These are phyloP conservation scores for Cherax destructor DNA, from an alignment of 1,140 invertebrate species.

Conservation along the genomic window DNA sequence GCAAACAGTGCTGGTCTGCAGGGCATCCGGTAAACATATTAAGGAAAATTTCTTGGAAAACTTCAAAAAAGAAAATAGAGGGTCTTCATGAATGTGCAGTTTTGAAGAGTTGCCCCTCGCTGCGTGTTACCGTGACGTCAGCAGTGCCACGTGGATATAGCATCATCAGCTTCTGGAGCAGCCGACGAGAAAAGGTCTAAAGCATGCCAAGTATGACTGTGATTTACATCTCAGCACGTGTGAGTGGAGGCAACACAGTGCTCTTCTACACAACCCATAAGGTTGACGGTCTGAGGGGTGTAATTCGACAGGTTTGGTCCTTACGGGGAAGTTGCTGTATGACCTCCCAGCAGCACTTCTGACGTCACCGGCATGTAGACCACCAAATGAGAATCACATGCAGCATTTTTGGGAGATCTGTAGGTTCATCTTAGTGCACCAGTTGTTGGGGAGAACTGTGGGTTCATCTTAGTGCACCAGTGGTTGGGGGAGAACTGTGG, in stretches of 20 bases:
- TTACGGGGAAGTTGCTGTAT: neutral
- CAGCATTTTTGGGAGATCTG: constrained; percentile 33
- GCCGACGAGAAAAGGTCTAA: neutral
- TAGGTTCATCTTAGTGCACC: neutral
- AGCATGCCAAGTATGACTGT: constrained; percentile 38
- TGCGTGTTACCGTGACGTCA: constrained; percentile 9
- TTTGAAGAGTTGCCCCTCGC: too few species aligned
- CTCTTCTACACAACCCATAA: neutral
- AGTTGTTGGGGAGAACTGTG: neutral
- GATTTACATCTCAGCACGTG: constrained; percentile 37
- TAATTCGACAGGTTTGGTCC: neutral
- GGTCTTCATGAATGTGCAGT: too few species aligned
- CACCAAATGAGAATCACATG: constrained; percentile 44
- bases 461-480: neutral
- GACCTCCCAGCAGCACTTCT: neutral
- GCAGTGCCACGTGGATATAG: constrained; percentile 20
- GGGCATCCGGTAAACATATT: neutral
- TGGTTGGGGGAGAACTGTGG: neutral
- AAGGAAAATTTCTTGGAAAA: neutral
- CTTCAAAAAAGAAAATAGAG: neutral
- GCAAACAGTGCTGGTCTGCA: too few species aligned
- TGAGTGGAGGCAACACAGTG: neutral
- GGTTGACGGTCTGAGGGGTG: neutral
- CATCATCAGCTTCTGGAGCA: constrained; percentile 23
- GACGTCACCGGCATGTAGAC: constrained; percentile 20